phyloP scores from a whole-genome alignment of 2,113 vertebrate genomes.

The Lophura nycthemera region DNA sequence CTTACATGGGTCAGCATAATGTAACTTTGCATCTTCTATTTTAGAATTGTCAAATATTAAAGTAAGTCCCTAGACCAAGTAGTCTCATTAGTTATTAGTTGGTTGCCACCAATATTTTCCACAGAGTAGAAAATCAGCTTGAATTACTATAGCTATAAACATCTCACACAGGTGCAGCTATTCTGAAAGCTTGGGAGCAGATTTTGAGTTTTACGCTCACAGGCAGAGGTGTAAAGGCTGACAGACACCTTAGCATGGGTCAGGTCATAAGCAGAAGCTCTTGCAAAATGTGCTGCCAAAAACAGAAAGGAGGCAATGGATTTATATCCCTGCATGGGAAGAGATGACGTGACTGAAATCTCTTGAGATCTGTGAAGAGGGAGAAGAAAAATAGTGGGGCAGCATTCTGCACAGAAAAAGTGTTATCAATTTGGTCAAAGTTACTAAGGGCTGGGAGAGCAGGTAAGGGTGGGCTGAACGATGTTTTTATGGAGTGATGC shows the following conservation, averaged over 20 bases:
- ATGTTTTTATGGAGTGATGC: not conserved
- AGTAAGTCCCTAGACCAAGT: not conserved
- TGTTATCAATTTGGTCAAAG: not conserved
- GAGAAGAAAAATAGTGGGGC: not conserved
- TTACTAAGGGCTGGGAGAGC: not conserved
- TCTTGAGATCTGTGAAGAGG: not conserved
- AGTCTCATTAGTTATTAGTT: not conserved
- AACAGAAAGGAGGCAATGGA: not conserved
- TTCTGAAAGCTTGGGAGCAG: not conserved
- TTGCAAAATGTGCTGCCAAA: not conserved
- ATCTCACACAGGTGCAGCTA: not conserved
- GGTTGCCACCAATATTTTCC: not conserved
- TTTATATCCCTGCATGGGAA: not conserved
- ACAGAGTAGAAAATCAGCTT: not conserved
- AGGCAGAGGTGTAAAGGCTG: constrained; percentile 29
- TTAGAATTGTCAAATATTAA: not conserved
- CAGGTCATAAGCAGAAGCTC: constrained; percentile 12
- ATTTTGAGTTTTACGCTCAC: not conserved
- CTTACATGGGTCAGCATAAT: not conserved
- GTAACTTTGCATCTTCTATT: not conserved
- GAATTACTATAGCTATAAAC: not conserved
- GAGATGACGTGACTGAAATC: not conserved
- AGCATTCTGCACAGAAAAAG: not conserved
- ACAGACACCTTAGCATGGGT: constrained; percentile 32
- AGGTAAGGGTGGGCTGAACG: not conserved